A percentile compares a stretch with the other conserved stretches of the same genome.
These are phyloP conservation scores for Eulemur rubriventer DNA, from an alignment of 2,797 vertebrate species.

Conservation along the genomic window DNA sequence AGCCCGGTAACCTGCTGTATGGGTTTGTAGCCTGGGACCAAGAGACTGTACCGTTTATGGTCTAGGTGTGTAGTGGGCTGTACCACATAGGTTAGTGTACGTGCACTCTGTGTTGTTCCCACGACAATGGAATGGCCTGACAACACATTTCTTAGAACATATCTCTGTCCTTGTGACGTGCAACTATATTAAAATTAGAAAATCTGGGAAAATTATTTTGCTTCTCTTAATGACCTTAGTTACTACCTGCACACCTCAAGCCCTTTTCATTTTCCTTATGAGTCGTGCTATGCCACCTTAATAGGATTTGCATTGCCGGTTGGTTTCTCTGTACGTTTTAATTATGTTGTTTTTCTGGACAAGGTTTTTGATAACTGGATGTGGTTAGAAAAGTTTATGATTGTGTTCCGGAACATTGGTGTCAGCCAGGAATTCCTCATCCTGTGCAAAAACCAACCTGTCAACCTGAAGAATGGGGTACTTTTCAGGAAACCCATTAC, in stretches of 20 bases:
- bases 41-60: neutral
- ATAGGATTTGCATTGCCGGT: neutral
- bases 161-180: neutral
- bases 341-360: constrained; percentile 30
- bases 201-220: neutral
- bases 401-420: neutral
- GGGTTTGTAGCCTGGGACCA: neutral
- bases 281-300: neutral
- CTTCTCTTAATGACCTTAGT: neutral
- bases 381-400: constrained; percentile 9
- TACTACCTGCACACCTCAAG: neutral
- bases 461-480: neutral
- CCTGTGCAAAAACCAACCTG: neutral
- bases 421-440: neutral
- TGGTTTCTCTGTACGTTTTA: constrained; percentile 50
- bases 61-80: neutral
- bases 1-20: neutral
- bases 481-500: neutral
- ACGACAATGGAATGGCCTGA: neutral
- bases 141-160: neutral
- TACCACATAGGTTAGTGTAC: neutral
- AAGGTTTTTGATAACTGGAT: constrained; percentile 21
- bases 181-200: neutral
- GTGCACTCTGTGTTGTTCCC: neutral
- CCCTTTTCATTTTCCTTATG: constrained; percentile 32